A percentile compares a stretch with the other conserved stretches of the same genome.
phyloP scores from a whole-genome alignment of 2,888 invertebrate species.

The Sthenelais limicola region DNA sequence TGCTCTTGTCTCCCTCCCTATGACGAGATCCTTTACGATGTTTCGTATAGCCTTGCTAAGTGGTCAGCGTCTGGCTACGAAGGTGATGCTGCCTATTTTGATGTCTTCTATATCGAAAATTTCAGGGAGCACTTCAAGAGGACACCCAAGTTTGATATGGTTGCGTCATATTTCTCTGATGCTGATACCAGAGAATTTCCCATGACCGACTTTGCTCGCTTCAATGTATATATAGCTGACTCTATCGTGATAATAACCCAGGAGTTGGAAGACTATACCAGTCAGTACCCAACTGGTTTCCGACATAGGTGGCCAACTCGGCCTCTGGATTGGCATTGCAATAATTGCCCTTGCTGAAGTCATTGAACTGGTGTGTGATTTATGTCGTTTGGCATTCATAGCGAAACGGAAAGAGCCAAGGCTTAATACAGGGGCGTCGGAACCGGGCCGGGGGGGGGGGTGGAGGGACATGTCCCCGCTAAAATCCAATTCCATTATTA shows the following conservation, averaged over 20 bases:
- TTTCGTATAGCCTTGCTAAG: constrained; percentile 51
- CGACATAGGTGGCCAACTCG: constrained; percentile 52
- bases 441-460: too few relatives aligned
- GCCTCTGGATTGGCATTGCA: constrained; percentile 52
- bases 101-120: constrained; percentile 50
- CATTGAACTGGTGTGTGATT: constrained; percentile 46
- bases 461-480: too few relatives aligned
- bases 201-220: constrained; percentile 52
- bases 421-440: too few relatives aligned
- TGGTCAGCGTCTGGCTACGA: constrained; percentile 54
- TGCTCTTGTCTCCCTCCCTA: constrained; percentile 51
- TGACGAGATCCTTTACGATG: constrained; percentile 51
- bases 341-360: constrained; percentile 52
- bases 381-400: constrained; percentile 26
- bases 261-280: constrained; percentile 50
- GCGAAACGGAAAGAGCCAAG: constrained; percentile 36
- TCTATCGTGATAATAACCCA: constrained; percentile 52
- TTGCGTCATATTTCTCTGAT: constrained; percentile 46
- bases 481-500: too few relatives aligned
- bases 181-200: constrained; percentile 45
- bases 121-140: constrained; percentile 48
- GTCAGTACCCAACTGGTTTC: constrained; percentile 52
- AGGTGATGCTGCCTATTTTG: constrained; percentile 51
- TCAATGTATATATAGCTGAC: constrained; percentile 54
- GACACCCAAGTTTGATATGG: constrained; percentile 43